A percentile compares a stretch with the other conserved stretches of the same genome.
Conservation (phyloP, 2,888 invertebrate genomes). For the Caenorhabditis sp. region DNA sequence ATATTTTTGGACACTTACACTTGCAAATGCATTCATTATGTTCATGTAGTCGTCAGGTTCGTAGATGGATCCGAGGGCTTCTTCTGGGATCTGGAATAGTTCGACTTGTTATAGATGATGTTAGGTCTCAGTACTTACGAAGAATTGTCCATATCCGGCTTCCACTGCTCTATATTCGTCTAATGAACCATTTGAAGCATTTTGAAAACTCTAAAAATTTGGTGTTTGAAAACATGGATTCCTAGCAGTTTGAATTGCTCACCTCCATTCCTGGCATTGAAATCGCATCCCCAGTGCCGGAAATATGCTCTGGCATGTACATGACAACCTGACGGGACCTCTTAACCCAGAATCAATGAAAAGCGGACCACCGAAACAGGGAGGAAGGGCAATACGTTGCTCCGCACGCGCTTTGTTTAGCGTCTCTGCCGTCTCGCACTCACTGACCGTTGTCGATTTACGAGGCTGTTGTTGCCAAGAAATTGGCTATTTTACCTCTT, state of each 20-base stretch:
- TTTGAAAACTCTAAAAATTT: slow-evolving; percentile 14
- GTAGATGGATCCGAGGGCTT: slow-evolving; percentile 29
- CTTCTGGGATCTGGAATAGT: slow-evolving; percentile 41
- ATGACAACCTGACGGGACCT: slow-evolving; percentile 21
- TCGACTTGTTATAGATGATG: not conserved
- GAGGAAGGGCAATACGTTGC: slow-evolving; percentile 9
- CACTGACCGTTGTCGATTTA: slow-evolving; percentile 50
- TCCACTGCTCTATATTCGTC: slow-evolving; percentile 17
- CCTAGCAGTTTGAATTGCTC: not conserved
- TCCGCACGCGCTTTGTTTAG: slow-evolving; percentile 42
- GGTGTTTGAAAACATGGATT: not conserved
- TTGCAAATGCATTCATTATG: slow-evolving; percentile 27
- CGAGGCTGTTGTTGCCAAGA: slow-evolving; percentile 36
- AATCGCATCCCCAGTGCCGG: slow-evolving; percentile 64
- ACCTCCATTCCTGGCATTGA: slow-evolving; percentile 43
- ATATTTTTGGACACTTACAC: slow-evolving; percentile 3
- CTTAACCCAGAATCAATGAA: slow-evolving; percentile 23
- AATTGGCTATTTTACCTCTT: slow-evolving; percentile 16
- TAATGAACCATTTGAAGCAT: not conserved
- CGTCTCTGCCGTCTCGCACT: slow-evolving; percentile 26
- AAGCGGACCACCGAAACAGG: slow-evolving; percentile 6
- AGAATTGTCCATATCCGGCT: slow-evolving; percentile 35
- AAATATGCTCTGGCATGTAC: slow-evolving; percentile 72
- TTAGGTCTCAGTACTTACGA: slow-evolving; percentile 36
- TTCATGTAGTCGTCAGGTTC: slow-evolving; percentile 27